A percentile compares a stretch with the other conserved stretches of the same genome.
These are phyloP conservation scores for Antheraea pernyi DNA, from an alignment of 1,140 invertebrate species.

Conservation along the genomic window DNA sequence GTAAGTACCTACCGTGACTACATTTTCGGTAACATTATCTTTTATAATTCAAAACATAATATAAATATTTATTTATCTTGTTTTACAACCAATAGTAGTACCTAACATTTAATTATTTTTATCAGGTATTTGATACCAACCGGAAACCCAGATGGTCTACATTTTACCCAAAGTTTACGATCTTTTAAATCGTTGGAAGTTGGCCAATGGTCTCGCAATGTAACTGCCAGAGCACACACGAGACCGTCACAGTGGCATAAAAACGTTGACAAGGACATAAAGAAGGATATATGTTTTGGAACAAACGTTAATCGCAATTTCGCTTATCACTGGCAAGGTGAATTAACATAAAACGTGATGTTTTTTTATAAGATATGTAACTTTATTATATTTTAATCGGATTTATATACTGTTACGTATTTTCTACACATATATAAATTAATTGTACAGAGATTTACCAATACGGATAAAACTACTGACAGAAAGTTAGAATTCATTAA, in stretches of 20 bases:
- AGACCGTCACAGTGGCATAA: conserved; percentile 58
- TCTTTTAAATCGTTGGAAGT: conserved; percentile 32
- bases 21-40: too few species aligned
- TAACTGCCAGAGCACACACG: conserved; percentile 34
- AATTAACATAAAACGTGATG: conserved; percentile 13
- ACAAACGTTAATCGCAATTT: conserved; percentile 69
- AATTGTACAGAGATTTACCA: too few species aligned
- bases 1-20: too few species aligned
- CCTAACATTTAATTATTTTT: not conserved
- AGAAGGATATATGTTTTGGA: conserved; percentile 47
- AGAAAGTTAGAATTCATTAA: too few species aligned
- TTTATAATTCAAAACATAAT: not conserved
- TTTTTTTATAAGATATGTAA: not conserved
- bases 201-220: conserved; percentile 44
- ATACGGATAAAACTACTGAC: too few species aligned
- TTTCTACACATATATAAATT: too few species aligned
- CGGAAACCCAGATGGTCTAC: conserved; percentile 58
- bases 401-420: too few species aligned
- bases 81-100: too few species aligned
- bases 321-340: conserved; percentile 71
- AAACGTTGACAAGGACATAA: conserved; percentile 47
- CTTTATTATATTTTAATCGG: too few species aligned
- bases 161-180: conserved; percentile 50
- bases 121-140: conserved; percentile 63
- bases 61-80: too few species aligned